phyloP scores from a whole-genome alignment of 2,113 vertebrate species.

The Smithornis capensis region DNA sequence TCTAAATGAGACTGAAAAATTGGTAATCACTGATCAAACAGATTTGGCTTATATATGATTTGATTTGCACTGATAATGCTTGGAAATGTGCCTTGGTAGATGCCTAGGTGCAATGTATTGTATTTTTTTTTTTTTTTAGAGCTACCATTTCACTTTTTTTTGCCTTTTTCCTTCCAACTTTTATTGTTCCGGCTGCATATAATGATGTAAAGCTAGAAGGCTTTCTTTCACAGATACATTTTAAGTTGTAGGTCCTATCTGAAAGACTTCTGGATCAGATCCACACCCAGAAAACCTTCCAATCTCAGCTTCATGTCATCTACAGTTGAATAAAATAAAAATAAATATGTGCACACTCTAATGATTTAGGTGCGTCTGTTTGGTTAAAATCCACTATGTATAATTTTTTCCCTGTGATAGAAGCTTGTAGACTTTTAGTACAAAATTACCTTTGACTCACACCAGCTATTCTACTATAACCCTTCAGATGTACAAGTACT shows the following conservation, averaged over 20 bases:
- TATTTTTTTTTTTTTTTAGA: neutral
- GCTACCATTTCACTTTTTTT: fast-evolving
- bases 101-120: neutral
- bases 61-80: neutral
- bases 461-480: neutral
- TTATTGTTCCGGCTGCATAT: neutral
- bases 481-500: neutral
- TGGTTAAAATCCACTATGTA: neutral
- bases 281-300: neutral
- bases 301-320: neutral
- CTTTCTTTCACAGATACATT: neutral
- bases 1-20: neutral
- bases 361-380: neutral
- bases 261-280: neutral
- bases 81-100: neutral
- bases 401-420: neutral
- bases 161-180: neutral
- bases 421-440: neutral
- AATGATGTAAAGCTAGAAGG: neutral
- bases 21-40: neutral
- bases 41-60: neutral
- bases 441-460: neutral
- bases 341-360: neutral
- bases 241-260: neutral
- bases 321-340: slow-evolving; percentile 1